Evolutionary conservation across 2,888 invertebrate genomes (phyloP).

Genomic region (Lumbricus terrestris): DNA sequence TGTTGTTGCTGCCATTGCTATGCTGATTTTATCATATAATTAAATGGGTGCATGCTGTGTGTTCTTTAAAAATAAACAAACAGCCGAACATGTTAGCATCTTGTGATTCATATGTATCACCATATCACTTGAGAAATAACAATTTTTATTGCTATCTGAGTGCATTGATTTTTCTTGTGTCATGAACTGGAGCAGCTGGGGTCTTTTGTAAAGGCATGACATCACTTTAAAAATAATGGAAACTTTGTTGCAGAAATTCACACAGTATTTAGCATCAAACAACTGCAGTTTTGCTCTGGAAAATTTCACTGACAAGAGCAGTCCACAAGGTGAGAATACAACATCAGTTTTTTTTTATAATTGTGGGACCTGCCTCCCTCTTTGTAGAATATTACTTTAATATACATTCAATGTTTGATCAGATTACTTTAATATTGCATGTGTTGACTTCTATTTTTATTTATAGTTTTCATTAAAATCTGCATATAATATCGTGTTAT

Average conservation of each 20-base stretch:
- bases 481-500: too few relatives aligned
- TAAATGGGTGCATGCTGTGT: too few relatives aligned
- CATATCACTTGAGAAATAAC: not conserved
- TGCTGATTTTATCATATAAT: too few relatives aligned
- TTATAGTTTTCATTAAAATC: too few relatives aligned
- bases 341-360: not conserved
- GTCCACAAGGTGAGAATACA: slow-evolving; percentile 83
- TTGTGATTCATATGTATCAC: not conserved
- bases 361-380: too few relatives aligned
- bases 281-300: slow-evolving; percentile 98
- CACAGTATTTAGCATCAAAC: slow-evolving; percentile 98
- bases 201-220: not conserved
- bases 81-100: too few relatives aligned
- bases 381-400: too few relatives aligned
- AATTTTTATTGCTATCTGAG: not conserved
- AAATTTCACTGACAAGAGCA: slow-evolving; percentile 95
- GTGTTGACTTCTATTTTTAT: too few relatives aligned
- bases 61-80: too few relatives aligned
- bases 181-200: not conserved
- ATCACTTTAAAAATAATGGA: not conserved
- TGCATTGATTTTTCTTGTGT: not conserved
- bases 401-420: too few relatives aligned
- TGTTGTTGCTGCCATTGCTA: too few relatives aligned
- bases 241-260: slow-evolving; percentile 77
- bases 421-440: too few relatives aligned